phyloP scores from a whole-genome alignment of 1,140 invertebrate genomes.

The Drosophila pruinosa region DNA sequence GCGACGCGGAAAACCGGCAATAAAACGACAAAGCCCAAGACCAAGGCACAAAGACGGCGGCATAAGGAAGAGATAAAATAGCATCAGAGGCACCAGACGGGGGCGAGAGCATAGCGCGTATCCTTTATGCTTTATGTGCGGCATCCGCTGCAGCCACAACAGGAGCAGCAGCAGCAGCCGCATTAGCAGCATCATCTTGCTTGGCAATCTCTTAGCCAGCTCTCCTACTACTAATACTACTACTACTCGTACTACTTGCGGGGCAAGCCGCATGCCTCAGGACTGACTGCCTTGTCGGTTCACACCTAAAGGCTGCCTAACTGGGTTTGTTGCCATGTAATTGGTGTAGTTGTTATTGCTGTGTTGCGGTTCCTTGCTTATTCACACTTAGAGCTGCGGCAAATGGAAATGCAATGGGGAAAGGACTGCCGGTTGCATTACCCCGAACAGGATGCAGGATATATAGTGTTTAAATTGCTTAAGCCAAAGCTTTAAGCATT shows the following conservation, averaged over 20 bases:
- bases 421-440: constrained; percentile 43
- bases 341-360: constrained; percentile 63
- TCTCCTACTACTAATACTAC: background rate
- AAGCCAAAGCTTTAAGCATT: constrained; percentile 63
- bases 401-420: background rate
- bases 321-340: constrained; percentile 53
- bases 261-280: background rate
- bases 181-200: background rate
- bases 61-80: constrained; percentile 78
- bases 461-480: constrained; percentile 75
- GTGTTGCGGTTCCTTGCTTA: constrained; percentile 53
- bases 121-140: constrained; percentile 73
- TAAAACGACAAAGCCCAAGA: constrained; percentile 75
- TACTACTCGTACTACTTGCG: background rate
- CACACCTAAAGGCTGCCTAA: constrained; percentile 51
- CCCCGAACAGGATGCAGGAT: constrained; percentile 67
- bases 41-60: constrained; percentile 54
- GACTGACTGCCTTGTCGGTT: constrained; percentile 31
- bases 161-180: background rate
- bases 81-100: constrained; percentile 30
- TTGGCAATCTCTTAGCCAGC: constrained; percentile 18
- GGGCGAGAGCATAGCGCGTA: constrained; percentile 38
- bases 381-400: constrained; percentile 53
- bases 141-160: constrained; percentile 56
- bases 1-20: constrained; percentile 71